Conservation (phyloP, 2,888 invertebrate species). For the Prosapia bicincta region DNA sequence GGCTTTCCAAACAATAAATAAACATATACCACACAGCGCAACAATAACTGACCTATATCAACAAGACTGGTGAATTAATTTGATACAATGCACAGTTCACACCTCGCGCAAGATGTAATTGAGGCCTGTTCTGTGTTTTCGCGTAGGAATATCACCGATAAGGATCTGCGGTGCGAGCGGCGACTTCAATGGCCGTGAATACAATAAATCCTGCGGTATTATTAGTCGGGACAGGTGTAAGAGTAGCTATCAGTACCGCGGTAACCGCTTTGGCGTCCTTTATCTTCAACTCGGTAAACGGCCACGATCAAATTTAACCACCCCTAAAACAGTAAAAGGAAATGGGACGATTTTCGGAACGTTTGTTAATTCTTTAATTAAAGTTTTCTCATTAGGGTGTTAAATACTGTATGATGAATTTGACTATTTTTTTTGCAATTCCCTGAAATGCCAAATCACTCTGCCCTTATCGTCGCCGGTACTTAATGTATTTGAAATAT, state of each 20-base stretch:
- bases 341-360: no score
- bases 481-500: no score
- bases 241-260: background rate
- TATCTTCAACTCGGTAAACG: no score
- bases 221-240: background rate
- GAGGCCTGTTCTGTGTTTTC: background rate
- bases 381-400: no score
- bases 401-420: no score
- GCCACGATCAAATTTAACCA: no score
- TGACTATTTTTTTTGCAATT: no score
- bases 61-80: background rate
- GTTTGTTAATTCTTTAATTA: no score
- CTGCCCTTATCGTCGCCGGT: no score
- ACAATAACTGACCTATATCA: background rate
- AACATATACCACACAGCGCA: background rate
- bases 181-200: background rate
- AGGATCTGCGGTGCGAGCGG: background rate
- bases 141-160: background rate
- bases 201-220: background rate
- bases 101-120: background rate
- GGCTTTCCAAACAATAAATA: background rate
- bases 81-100: background rate
- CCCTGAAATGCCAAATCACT: no score
- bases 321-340: no score
- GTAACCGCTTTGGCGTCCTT: no score